Conservation (phyloP, 2,888 invertebrate genomes). For the Tetragnatha montana region DNA sequence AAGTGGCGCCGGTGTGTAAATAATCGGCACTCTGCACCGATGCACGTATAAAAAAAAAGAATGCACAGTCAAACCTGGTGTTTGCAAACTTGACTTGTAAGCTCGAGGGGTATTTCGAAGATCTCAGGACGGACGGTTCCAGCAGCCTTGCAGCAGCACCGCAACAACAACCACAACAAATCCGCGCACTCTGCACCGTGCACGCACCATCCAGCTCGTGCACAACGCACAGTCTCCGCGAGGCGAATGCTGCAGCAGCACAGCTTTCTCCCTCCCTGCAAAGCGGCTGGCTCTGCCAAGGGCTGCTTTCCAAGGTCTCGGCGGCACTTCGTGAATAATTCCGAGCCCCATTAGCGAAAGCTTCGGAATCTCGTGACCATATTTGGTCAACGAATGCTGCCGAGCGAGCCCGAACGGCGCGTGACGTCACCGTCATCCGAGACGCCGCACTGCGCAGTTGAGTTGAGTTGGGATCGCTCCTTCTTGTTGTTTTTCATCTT, state of each 20-base stretch:
- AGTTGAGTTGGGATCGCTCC: slow-evolving; percentile 39
- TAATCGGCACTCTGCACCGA: not conserved
- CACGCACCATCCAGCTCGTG: not conserved
- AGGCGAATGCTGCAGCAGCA: slow-evolving; percentile 51
- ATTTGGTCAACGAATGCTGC: slow-evolving; percentile 67
- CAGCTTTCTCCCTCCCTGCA: not conserved
- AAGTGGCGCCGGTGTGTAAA: not conserved
- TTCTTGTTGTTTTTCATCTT: slow-evolving; percentile 16
- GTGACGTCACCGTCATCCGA: slow-evolving; percentile 67
- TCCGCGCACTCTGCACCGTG: not conserved
- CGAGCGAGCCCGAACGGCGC: slow-evolving; percentile 62
- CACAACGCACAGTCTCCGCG: slow-evolving; percentile 23
- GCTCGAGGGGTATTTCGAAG: not conserved
- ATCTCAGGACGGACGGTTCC: not conserved
- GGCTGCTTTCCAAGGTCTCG: slow-evolving; percentile 65
- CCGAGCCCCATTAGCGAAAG: slow-evolving; percentile 53
- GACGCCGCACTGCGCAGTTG: slow-evolving; percentile 59
- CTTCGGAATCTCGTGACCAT: slow-evolving; percentile 68
- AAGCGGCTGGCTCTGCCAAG: slow-evolving; percentile 55
- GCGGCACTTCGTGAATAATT: slow-evolving; percentile 61
- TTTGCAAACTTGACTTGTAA: too few relatives aligned
- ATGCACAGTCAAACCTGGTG: not conserved
- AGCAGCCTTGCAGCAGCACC: not conserved
- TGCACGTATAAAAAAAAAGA: not conserved
- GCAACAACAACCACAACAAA: not conserved